Base-by-base conservation (phyloP, 2,797 vertebrate genomes). In the Xerus rutilus region DNA sequence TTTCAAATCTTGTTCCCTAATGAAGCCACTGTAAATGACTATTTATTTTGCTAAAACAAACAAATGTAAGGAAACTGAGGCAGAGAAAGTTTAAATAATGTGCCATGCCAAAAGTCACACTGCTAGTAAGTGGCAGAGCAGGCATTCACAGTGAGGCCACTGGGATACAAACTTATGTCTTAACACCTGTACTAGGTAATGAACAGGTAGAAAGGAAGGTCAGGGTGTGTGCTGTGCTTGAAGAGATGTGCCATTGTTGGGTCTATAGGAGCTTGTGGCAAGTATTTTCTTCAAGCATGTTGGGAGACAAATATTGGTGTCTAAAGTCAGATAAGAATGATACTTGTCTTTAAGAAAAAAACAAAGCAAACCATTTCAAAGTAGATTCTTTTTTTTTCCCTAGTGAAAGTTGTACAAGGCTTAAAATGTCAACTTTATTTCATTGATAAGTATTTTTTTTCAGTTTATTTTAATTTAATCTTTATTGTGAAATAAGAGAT, bases 31-130 rank as follows among this genome's bases (percentile, higher is more conserved):
- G 13, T 78, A 49, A 91, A 62, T 28, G 39, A 57, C 14, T 45
- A 21, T 93, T 86, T 96, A 12, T 39, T 93, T 83, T 86, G 23
- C 39, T 84, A 81, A 90, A 52, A 64, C 12, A 83, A 93, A 35
- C 25, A 93, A 86, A 81, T 69, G 6, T 20, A 59, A 86, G 49
- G 47, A 73, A 89, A 89, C 13, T 21, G 79, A 43, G 70, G 13
- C 30, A 73, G 23, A 91, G 65, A 86, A 91, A 78, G 32, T 7
- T 82, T 83, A 78, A 88, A 59, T 77, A 90, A 64, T 64, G 4
- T 52, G 49, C 25, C 5, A 4, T 59, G 64, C 21, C 7, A 18
- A 20, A 74, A 20, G 65, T 91, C 49, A 79, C 7, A 45, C 2
- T 18, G 35, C 57, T 59, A 25, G 1, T 49, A 77, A 83, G 23